Evolutionary conservation across 2,113 vertebrate species (phyloP), one percentile per base, ranked within the genome.

Genomic region (Brachyistius frenatus): DNA sequence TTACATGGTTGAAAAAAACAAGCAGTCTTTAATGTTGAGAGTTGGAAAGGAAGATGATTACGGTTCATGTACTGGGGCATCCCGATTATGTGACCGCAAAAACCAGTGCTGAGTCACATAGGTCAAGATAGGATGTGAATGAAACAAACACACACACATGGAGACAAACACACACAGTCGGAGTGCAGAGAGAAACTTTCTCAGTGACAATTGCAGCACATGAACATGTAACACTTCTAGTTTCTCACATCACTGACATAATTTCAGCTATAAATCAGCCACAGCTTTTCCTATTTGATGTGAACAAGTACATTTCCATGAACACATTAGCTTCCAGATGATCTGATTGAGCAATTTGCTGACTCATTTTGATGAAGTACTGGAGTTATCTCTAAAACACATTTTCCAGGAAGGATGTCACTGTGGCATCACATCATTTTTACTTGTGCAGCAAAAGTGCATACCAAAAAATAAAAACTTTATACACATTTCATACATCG

Each of bases 21-120:
- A 85, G 71, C 50, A 73, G 85, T 66, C 92, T 93, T 91, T 94
- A 91, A 92, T 91, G 91, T 86, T 73, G 78, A 89, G 77, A 86
- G 72, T 89, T 78, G 87, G 88, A 90, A 85, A 88, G 74, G 86
- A 86, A 91, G 84, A 92, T 92, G 91, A 94, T 94, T 94, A 94
- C 90, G 92, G 87, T 91, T 78, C 80, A 77, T 86, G 77, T 66
- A 70, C 78, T 57, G 57, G 85, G 81, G 88, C 84, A 90, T 90
- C 91, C 88, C 90, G 80, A 92, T 91, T 79, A 91, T 91, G 84
- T 57, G 67, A 89, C 93, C 92, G 64, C 91, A 84, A 36, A 86
- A 91, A 78, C 92, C 90, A 73, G 68, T 65, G 82, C 88, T 91
- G 94, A 94, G 87, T 93, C 93, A 91, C 80, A 44, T 69, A 83